These are phyloP conservation scores for Pionites leucogaster DNA, from an alignment of 2,113 vertebrate genomes.

Conservation along the genomic window DNA sequence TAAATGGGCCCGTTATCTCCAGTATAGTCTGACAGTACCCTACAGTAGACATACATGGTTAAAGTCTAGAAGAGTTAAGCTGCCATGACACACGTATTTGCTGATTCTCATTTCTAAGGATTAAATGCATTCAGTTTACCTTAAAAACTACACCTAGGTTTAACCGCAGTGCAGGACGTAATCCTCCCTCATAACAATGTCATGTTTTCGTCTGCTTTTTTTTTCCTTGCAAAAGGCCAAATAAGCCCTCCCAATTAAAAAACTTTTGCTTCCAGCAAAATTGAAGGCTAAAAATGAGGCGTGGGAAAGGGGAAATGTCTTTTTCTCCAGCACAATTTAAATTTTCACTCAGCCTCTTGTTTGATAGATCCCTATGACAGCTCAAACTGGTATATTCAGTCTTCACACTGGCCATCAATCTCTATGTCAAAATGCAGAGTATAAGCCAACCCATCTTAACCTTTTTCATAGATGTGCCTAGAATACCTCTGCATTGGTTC, in stretches of 20 bases:
- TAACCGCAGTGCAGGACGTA: not conserved
- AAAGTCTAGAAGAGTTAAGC: not conserved
- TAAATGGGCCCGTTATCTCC: not conserved
- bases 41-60: not conserved
- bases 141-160: not conserved
- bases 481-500: not conserved
- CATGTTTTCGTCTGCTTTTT: not conserved
- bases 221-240: not conserved
- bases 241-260: not conserved
- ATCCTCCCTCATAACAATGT: not conserved
- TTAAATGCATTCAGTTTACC: not conserved
- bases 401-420: constrained; percentile 12
- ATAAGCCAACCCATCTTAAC: constrained; percentile 4
- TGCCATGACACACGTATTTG: not conserved
- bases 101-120: not conserved
- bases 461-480: not conserved
- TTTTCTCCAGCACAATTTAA: not conserved
- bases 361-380: not conserved
- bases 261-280: not conserved
- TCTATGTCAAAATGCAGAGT: not conserved
- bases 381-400: not conserved
- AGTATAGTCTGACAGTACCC: not conserved
- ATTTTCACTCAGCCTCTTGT: not conserved
- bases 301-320: not conserved
- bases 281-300: not conserved